Base-by-base conservation (phyloP, 2,888 invertebrate species). In the Meloe dianella region DNA sequence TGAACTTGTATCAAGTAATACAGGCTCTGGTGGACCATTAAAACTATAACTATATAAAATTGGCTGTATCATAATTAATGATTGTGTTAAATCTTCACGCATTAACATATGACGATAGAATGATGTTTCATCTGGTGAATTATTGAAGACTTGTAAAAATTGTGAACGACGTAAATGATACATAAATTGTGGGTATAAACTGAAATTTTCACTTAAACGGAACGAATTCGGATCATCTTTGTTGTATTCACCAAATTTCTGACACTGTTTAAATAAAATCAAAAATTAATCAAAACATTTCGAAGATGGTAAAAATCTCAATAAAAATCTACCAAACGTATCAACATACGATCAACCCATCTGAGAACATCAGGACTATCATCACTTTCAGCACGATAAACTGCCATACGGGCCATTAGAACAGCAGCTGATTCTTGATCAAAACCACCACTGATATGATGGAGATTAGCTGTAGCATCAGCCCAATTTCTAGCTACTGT, bases 161-260 rank as follows among this genome's bases (percentile, higher is more conserved):
- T 98, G 99, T 29, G 98, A 99, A 74, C 99, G 90, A 56, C 99
- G 89, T 78, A 99, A 86, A 82, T 99, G 99, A 85, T 98, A 99
- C 98, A 99, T 98, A 85, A 99, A 99, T 85, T 99, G 99, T 56
- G 99, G 99, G 86, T 98, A 99, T 66, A 99, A 86, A 67, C 96
- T 96, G 85, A 99, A 99, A 85, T 97, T 98, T 82, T 98, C 98
- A 2, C 94, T 91, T 68, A 99, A 89, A 61, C 97, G 89, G 87
- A 99, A 99, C 74, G 97, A 96, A 81, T 93, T 94, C 17, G 97
- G 96, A 85, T 98, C 97, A 81, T 99, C 98, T 82, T 98, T 98
- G 78, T 92, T 91, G 84, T 97, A 99, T 82, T 99, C 98, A 64
- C 98, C 99, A 86, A 99, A 99, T 85, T 98, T 98, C 85, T 99